Evolutionary conservation across 2,888 invertebrate genomes (phyloP).

Genomic region (Drosophila pseudotakahashii): DNA sequence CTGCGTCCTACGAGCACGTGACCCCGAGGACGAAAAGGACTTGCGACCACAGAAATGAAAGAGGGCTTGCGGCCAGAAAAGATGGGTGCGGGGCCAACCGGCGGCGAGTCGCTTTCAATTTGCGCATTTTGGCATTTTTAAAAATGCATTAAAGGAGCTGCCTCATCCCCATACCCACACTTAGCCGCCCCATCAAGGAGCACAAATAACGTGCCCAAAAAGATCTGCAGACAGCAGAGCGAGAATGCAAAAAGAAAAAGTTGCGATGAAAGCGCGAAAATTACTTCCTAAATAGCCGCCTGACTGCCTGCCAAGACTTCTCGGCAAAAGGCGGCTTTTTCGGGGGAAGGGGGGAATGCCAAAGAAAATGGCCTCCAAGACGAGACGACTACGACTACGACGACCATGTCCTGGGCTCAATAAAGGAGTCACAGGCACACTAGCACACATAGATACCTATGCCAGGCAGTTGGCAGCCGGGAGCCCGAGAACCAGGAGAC

Average conservation of each 20-base stretch:
- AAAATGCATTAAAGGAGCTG: conserved; percentile 72
- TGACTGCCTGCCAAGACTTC: conserved; percentile 74
- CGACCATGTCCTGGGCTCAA: conserved; percentile 64
- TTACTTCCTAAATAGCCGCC: conserved; percentile 79
- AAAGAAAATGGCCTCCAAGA: conserved; percentile 19
- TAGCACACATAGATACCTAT: conserved; percentile 21
- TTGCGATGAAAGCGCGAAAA: conserved; percentile 76
- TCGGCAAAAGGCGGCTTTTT: conserved; percentile 15
- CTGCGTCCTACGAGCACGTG: conserved; percentile 57
- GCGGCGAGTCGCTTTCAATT: conserved; percentile 69
- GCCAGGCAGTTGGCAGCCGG: background rate
- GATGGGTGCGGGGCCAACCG: background rate
- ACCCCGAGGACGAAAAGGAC: conserved; percentile 36
- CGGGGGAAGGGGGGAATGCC: background rate
- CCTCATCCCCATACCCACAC: conserved; percentile 6
- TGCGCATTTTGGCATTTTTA: conserved; percentile 79
- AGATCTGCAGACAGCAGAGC: conserved; percentile 52
- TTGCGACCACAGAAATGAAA: conserved; percentile 57
- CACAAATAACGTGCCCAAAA: conserved; percentile 76
- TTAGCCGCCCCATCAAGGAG: conserved; percentile 60
- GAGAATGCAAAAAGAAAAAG: conserved; percentile 27
- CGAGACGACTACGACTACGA: conserved; percentile 21
- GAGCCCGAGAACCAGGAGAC: conserved; percentile 17
- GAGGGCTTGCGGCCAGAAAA: background rate
- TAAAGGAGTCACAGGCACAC: conserved; percentile 61